Base-by-base conservation (phyloP, 2,888 invertebrate genomes). In the Pycnomerus fuliginosus region DNA sequence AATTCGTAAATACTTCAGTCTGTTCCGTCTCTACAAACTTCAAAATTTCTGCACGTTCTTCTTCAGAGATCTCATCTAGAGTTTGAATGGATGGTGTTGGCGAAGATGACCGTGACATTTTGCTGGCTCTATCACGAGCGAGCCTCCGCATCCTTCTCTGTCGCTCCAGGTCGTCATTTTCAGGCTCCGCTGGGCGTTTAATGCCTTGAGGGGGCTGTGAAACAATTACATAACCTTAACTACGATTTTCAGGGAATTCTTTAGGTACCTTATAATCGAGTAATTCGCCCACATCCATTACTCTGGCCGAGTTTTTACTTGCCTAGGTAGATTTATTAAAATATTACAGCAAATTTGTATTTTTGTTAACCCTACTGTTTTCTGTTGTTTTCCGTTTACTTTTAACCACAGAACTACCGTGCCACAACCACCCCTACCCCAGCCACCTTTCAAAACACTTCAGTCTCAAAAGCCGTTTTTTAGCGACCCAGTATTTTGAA, bases 171-270 rank as follows among this genome's bases (percentile, higher is more conserved):
- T 83, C 82, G 14, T 84, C 83, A 8, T 82, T 78, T 20, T 84
- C 84, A 33, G 83, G 82, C 20, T 73, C 72, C 33, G 56, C 72
- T 13, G 82, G 82, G 48, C 90, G 77, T 71, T 90, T 90, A 4
- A 90, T 85, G 4, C 88, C 89, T 64, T 87, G 88, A 33, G 87
- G 84, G 2, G 90, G 90, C 90, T 91, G 56, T n/a, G n/a, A n/a
- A 17, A 72, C 66, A 40, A 44, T 23, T 11, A 12, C 39, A 44
- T 4, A 11, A 36, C 32, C 17, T 20, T 4, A 24, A 22, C 8
- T 16, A 30, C 17, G 3, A 39, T 23, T 3, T n/a, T 31, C 12
- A 34, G 32, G 8, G 31, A 13, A n/a, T n/a, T n/a, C n/a, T n/a
- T n/a, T 1, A 53, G 52, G 64, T 67, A 77, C 80, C 68, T 79